Base-by-base conservation (phyloP, 2,888 invertebrate genomes). In the Dione juno region DNA sequence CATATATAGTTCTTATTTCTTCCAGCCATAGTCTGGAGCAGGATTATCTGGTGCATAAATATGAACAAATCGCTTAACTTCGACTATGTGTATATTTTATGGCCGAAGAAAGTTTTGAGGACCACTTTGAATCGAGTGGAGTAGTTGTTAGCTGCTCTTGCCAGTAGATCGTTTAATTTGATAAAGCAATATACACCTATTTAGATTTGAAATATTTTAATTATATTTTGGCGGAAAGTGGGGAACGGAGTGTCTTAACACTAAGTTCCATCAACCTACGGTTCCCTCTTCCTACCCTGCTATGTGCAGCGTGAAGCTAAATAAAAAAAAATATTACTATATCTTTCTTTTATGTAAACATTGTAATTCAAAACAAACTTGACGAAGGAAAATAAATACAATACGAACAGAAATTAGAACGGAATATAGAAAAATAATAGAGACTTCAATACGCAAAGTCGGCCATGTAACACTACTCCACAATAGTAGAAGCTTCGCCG, bases 371-470 rank as follows among this genome's bases (percentile, higher is more conserved):
- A 59, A n/a, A 6, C 2, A n/a, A 58, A 43, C 21, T 41, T 41
- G 21, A 59, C 14, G 3, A 21, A 37, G 41, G 11, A n/a, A 16
- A 40, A 28, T 53, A 28, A 37, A 66, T 41, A 41, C 63, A 67
- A 61, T 41, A 9, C 11, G 1, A 43, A 5, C 28, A 41, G 41
- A 16, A 37, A 61, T 57, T 16, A 40, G 58, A 59, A 45, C 52
- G 45, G 37, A 41, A 19, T 16, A 54, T 54, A 16, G 35, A 67
- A 41, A 61, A 67, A 67, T 40, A 53, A 65, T 65, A 53, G 65
- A 28, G 21, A 53, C 81, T 85, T 84, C 81, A 85, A 82, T 82
- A 84, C 84, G 86, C 84, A 83, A 88, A 86, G 84, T 85, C 78
- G 82, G 82, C 77, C 81, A 84, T 85, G 84, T 85, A 83, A 85